These are phyloP conservation scores for Spodoptera exigua DNA, from an alignment of 2,888 invertebrate species.

Conservation along the genomic window DNA sequence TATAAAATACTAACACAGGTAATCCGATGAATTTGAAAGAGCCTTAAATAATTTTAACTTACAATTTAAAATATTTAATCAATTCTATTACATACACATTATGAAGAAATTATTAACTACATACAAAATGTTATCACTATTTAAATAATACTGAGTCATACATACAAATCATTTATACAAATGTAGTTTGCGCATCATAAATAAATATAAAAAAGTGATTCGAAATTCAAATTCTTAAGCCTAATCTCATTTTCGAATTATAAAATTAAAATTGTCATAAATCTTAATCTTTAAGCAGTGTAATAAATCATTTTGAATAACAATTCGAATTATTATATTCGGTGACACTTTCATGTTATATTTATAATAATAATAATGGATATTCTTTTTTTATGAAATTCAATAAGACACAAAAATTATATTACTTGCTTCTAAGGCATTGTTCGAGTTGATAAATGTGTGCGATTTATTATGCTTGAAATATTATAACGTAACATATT, in stretches of 20 bases:
- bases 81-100: slow-evolving; percentile 19
- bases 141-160: slow-evolving; percentile 72
- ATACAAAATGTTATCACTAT: slow-evolving; percentile 55
- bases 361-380: slow-evolving; percentile 19
- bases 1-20: background rate
- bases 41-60: slow-evolving; percentile 4
- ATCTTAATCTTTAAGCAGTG: slow-evolving; percentile 19
- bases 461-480: slow-evolving; percentile 50
- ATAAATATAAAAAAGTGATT: slow-evolving; percentile 16
- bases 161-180: slow-evolving; percentile 48
- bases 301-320: slow-evolving; percentile 30
- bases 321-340: slow-evolving; percentile 20
- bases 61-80: slow-evolving; percentile 4
- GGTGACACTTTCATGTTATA: slow-evolving; percentile 22
- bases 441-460: slow-evolving; percentile 52
- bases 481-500: slow-evolving; percentile 46
- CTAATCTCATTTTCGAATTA: slow-evolving; percentile 16
- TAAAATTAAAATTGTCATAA: slow-evolving; percentile 14
- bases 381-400: slow-evolving; percentile 46
- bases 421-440: slow-evolving; percentile 33
- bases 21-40: background rate
- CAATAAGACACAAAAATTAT: slow-evolving; percentile 51
- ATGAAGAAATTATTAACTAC: slow-evolving; percentile 25
- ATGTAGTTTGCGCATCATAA: slow-evolving; percentile 26
- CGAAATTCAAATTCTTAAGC: slow-evolving; percentile 14